Evolutionary conservation across 2,888 invertebrate genomes (phyloP).

Genomic region (Pyrgus malvae): DNA sequence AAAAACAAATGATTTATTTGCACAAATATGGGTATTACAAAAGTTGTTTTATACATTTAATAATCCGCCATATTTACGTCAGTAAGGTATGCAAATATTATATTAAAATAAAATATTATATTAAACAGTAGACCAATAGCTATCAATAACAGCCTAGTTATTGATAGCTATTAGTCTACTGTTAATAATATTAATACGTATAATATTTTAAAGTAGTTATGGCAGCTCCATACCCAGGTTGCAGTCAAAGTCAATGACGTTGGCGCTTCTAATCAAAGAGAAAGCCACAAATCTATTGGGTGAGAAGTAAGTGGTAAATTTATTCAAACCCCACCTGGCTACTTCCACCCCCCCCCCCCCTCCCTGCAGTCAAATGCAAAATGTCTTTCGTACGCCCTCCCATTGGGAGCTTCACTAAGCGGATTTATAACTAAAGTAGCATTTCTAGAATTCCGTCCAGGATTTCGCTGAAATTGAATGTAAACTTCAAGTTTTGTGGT

Average conservation of each 20-base stretch:
- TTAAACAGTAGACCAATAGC: too few species aligned
- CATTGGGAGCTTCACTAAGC: conserved; percentile 5
- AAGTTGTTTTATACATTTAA: too few species aligned
- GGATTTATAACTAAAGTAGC: conserved; percentile 18
- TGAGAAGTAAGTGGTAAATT: conserved; percentile 8
- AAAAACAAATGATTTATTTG: too few species aligned
- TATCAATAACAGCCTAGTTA: too few species aligned
- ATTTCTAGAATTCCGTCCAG: conserved; percentile 4
- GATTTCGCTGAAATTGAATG: conserved; percentile 2
- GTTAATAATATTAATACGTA: too few species aligned
- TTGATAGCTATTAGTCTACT: too few species aligned
- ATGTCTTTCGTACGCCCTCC: conserved; percentile 13
- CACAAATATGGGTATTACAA: too few species aligned
- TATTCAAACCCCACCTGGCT: conserved; percentile 10
- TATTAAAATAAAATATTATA: too few species aligned
- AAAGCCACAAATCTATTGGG: conserved; percentile 8
- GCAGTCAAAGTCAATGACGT: neutral
- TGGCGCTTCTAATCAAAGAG: neutral
- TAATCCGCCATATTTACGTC: too few species aligned
- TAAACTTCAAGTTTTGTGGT: neutral
- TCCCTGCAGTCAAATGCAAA: conserved; percentile 18
- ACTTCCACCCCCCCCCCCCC: conserved; percentile 1
- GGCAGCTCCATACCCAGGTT: too few species aligned
- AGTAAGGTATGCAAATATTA: too few species aligned
- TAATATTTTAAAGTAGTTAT: too few species aligned